phyloP scores from a whole-genome alignment of 2,797 vertebrate genomes.

The Ctenopoma kingsleyae region DNA sequence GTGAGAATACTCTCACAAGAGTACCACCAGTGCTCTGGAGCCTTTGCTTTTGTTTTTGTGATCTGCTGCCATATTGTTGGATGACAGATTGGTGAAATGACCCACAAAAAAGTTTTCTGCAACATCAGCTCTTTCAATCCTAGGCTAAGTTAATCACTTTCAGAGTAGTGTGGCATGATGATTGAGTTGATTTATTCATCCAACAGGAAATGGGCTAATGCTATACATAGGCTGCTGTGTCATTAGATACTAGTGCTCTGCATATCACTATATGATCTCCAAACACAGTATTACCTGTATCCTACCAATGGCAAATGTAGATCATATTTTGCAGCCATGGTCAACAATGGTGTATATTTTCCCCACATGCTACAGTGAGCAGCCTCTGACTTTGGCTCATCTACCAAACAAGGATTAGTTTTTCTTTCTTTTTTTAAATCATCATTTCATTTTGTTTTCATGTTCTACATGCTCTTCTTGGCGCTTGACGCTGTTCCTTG shows the following conservation, averaged over 20 bases:
- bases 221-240: constrained; percentile 38
- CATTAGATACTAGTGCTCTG: constrained; percentile 30
- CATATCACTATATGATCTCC: constrained; percentile 19
- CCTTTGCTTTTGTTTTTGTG: constrained; percentile 27
- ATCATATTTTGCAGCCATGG: not conserved
- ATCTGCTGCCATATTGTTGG: constrained; percentile 21
- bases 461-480: constrained; percentile 43
- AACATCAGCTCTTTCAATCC: constrained; percentile 51
- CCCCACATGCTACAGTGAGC: not conserved
- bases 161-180: constrained; percentile 26
- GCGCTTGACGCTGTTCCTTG: constrained; percentile 50
- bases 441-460: constrained; percentile 2
- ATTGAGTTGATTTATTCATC: constrained; percentile 60
- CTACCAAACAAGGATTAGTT: constrained; percentile 20
- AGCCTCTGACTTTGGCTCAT: constrained; percentile 2
- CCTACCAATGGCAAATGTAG: not conserved
- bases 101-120: constrained; percentile 46
- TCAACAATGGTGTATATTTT: constrained; percentile 3
- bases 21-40: not conserved
- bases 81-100: constrained; percentile 31
- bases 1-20: not conserved
- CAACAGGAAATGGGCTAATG: constrained; percentile 18
- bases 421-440: constrained; percentile 13
- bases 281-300: constrained; percentile 1
- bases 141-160: constrained; percentile 48